Base-by-base conservation (phyloP, 2,113 vertebrate species). In the Cardinalis cardinalis region DNA sequence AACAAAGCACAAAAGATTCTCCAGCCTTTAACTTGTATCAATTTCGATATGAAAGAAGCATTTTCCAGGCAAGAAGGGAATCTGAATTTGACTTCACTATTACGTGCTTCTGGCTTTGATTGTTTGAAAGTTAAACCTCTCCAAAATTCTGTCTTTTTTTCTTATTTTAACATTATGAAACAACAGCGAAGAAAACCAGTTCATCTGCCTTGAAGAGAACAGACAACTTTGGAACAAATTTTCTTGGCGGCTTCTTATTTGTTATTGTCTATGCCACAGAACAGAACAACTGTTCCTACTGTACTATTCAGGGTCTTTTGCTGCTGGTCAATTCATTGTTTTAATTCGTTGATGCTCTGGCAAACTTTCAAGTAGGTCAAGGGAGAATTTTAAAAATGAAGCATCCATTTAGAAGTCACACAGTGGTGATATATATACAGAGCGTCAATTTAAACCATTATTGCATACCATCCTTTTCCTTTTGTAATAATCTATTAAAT, bases 401-500 rank as follows among this genome's bases (percentile, higher is more conserved):
- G 68, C 94, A 94, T 95, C 97, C 95, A 95, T 96, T 97, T 95
- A 93, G 94, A 92, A 97, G 95, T 95, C 95, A 91, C 89, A 92
- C 86, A 68, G 85, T 92, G 87, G 92, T 90, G 95, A 96, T 93
- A 95, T 87, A 96, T 95, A 94, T 86, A 94, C 88, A 82, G 92
- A 93, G 84, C 95, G 96, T 95, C 97, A 95, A 97, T 97, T 97
- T 97, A 96, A 96, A 95, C 95, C 91, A 97, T 97, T 97, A 97
- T 95, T 97, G 94, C 77, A 87, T 95, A 95, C 88, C 79, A 95
- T 97, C 94, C 96, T 96, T 95, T 96, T 92, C 92, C 93, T 97
- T 97, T 97, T 97, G 95, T 96, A 97, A 97, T 98, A 97, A 98
- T 97, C 97, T 96, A 98, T 98, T 98, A 98, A 98, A 97, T 92